These are phyloP conservation scores for Sylvia atricapilla DNA, from an alignment of 2,113 vertebrate genomes.

Conservation along the genomic window DNA sequence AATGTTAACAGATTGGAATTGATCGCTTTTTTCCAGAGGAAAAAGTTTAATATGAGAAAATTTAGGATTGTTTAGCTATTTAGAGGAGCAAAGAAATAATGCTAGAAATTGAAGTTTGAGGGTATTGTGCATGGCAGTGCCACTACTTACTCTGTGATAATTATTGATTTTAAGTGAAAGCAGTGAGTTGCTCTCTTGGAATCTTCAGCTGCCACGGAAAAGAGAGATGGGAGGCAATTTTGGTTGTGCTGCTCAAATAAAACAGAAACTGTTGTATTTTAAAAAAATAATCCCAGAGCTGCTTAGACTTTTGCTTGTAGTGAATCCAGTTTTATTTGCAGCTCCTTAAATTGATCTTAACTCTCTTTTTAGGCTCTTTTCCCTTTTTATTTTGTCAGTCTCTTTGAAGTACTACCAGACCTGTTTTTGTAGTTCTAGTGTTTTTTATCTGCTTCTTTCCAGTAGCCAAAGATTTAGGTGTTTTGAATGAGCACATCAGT, in stretches of 20 bases:
- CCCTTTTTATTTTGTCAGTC: slow-evolving; percentile 32
- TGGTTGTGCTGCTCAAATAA: background rate
- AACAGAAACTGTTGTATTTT: background rate
- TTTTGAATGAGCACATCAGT: slow-evolving; percentile 81
- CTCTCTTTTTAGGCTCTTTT: slow-evolving; percentile 21
- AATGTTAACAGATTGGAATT: background rate
- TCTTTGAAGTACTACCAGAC: slow-evolving; percentile 72
- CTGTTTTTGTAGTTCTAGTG: slow-evolving; percentile 66
- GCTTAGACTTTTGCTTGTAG: background rate
- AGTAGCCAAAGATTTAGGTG: slow-evolving; percentile 81
- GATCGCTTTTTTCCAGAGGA: background rate
- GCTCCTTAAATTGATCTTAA: background rate
- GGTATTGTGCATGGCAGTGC: background rate
- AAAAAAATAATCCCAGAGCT: background rate
- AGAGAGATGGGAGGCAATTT: background rate
- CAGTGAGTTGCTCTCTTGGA: background rate
- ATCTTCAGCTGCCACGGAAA: background rate
- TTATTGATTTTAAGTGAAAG: background rate
- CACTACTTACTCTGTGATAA: background rate
- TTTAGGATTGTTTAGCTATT: background rate
- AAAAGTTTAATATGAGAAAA: background rate
- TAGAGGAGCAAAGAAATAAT: background rate
- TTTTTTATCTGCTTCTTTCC: slow-evolving; percentile 76
- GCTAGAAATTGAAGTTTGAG: background rate
- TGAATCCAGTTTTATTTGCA: slow-evolving; percentile 6